A percentile compares a stretch with the other conserved stretches of the same genome.
These are phyloP conservation scores for Pelobates cultripes DNA, from an alignment of 2,797 vertebrate species.

Conservation along the genomic window DNA sequence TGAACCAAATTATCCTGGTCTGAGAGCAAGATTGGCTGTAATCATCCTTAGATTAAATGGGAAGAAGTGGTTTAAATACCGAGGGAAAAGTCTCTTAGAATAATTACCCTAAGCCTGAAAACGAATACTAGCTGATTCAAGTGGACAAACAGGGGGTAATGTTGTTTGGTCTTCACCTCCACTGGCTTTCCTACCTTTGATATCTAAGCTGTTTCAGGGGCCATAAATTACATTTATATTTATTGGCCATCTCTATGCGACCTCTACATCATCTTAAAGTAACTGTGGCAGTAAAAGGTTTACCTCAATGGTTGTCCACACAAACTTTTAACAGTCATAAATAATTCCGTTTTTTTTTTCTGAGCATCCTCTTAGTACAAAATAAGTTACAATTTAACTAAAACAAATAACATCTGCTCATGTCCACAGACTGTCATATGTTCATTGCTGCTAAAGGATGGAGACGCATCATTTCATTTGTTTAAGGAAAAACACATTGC, in stretches of 20 bases:
- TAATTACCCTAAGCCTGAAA: conserved; percentile 7
- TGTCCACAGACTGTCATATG: no score
- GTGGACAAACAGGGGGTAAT: neutral
- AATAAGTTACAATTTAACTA: conserved; percentile 28
- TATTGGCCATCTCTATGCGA: conserved; percentile 22
- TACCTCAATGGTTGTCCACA: conserved; percentile 35
- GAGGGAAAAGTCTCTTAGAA: neutral
- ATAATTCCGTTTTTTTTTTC: conserved; percentile 22
- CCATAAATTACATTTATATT: conserved; percentile 30
- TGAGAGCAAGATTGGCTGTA: neutral
- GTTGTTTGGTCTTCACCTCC: conserved; percentile 33
- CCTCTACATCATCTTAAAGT: conserved; percentile 30
- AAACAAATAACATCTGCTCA: neutral
- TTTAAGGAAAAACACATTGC: no score
- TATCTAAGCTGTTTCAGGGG: conserved; percentile 35
- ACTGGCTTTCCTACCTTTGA: conserved; percentile 38
- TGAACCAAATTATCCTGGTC: neutral
- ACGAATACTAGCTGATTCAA: conserved; percentile 18
- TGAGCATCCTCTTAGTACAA: neutral
- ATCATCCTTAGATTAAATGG: neutral
- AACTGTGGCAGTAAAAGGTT: conserved; percentile 42
- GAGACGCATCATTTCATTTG: no score
- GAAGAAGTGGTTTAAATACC: no score
- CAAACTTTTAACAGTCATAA: conserved; percentile 30
- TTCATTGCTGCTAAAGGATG: no score